Evolutionary conservation across 2,888 invertebrate species (phyloP), one percentile per base, ranked within the genome.

Genomic region (Phyllotreta striolata): DNA sequence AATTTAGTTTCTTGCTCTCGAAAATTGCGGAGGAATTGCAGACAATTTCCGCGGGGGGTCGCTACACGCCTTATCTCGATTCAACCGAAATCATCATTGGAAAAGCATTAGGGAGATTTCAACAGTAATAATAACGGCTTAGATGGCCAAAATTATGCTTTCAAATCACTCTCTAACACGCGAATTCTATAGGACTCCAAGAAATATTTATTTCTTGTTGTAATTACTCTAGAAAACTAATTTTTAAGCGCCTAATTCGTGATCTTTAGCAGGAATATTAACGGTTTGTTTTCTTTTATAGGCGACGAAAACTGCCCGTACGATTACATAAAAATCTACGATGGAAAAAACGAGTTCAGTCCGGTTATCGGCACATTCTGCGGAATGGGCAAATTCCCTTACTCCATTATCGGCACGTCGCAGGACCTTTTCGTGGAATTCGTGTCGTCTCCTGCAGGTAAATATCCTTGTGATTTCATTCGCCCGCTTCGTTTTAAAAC

Each of bases 331-430:
- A 88, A 89, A 73, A 91, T 95, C 66, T 95, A 95, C 84, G 95
- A 95, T 74, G 95, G 95, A 0, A 91, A 92, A 74, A 92, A 94
- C 79, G 93, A 94, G 74, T 90, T 90, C 49, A 90, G 92, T 9
- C 91, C 93, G 0, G 89, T 93, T 49, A 95, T 96, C 71, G 95
- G 95, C 4, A 94, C 93, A 5, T 94, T 95, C 78, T 95, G 95
- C 78, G 94, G 94, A 1, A 92, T 95, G 89, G 95, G 95, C 51
- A 95, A 95, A 81, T 95, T 95, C 76, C 95, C 95, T 0, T 94
- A 94, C 84, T 94, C 94, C 76, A 95, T 96, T 78, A 95, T 95
- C 73, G 95, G 95, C 8, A 95, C 95, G 49, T 93, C 94, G 13
- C 91, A 92, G 73, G 92, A 93, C 76, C 85, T 94, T 72, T 93